Base-by-base conservation (phyloP, 1,140 invertebrate genomes). In the Goniozus legneri region DNA sequence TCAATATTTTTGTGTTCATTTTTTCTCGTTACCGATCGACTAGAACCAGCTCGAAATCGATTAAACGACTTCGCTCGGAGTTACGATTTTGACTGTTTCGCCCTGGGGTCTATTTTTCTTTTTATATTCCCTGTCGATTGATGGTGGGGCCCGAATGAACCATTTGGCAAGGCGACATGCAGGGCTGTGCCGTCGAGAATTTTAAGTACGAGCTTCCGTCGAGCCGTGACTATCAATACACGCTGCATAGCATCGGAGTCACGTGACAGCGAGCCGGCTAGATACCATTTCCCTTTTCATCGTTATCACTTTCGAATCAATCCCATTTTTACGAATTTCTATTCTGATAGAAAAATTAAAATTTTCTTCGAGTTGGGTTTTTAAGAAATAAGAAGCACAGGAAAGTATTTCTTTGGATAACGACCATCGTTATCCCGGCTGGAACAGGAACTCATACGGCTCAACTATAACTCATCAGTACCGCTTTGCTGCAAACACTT, bases 251-350 rank as follows among this genome's bases (percentile, higher is more conserved):
- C 24, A 37, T 30, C 27, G 42, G 58, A 58, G 54, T 57, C 56
- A 33, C 44, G 36, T 46, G 37, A 49, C 37, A 47, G 50, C 15
- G 8, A 45, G 44, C 20, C 50, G 54, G n/a, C n/a, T n/a, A n/a
- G n/a, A n/a, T n/a, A n/a, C n/a, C n/a, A 63, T 70, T 72, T 71
- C 69, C 65, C 67, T 72, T 73, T 72, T 65, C 64, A 55, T 41
- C 40, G 47, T 30, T 54, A 62, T 71, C 67, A 71, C 67, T 73
- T 73, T 73, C 60, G 27, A 55, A 44, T 49, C 24, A 3, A 6
- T n/a, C n/a, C n/a, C n/a, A n/a, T n/a, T n/a, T n/a, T n/a, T n/a
- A n/a, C n/a, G n/a, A n/a, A n/a, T n/a, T n/a, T n/a, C n/a, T n/a
- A n/a, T n/a, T n/a, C n/a, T n/a, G n/a, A n/a, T n/a, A n/a, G n/a